Base-by-base conservation (phyloP, 30 jellyfish, hydroid and myxozoan species). In the Rhopilema esculentum region DNA sequence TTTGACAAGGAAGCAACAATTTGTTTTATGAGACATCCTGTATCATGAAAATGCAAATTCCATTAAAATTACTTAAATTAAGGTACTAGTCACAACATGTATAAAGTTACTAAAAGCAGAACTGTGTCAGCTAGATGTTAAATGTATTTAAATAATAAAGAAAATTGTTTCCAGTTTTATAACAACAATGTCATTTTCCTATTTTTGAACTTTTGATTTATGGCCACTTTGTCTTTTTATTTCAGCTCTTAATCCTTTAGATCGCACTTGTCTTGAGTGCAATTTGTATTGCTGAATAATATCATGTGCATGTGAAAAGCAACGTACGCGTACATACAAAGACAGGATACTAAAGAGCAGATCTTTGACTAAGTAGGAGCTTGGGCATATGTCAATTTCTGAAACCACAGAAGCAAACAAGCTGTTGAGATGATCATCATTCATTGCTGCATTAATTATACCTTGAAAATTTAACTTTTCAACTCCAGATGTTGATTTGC, bases 271-370 rank as follows among this genome's bases (percentile, higher is more conserved):
- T 21, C 77, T 52, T 50, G 52, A 18, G 20, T 40, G 20, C 88
- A 80, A 20, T 80, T 64, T 80, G 49, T 40, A 66, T 23, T 80
- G 53, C 61, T 61, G 90, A 25, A 80, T 64, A 27, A 80, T 19
- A 27, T 62, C 79, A 20, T 27, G 49, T 19, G 90, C 84, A 80
- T 22, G 57, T 61, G 90, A 80, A 80, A 80, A 61, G 49, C 66
- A 62, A 16, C 90, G 81, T 18, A 80, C 69, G 24, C 90, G 53
- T 20, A 80, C 82, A 49, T 75, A 75, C 86, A 75, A 33, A 25
- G 71, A n/a, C 20, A 31, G 28, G 24, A 75, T 31, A 40, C 86
- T 27, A 75, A 17, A 75, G 27, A 75, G 52, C 33, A 75, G 27
- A 75, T 75, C 73, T 32, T 75, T 75, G 77, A 25, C 72, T 31